Evolutionary conservation across 2,113 vertebrate genomes (phyloP).

Genomic region (Malurus alboscapulatus): DNA sequence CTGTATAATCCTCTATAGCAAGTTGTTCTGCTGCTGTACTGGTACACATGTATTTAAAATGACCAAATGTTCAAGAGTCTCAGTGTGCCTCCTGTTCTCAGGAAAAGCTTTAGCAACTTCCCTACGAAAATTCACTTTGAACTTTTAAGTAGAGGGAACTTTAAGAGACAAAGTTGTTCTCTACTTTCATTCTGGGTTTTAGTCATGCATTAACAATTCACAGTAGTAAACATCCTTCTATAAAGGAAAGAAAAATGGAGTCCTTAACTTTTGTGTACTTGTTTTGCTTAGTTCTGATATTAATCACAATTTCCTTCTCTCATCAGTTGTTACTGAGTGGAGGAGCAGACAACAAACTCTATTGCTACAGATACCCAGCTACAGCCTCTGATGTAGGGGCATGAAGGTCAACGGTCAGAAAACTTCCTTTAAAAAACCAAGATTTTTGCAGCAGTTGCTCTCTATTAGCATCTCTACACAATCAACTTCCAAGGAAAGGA

Average conservation of each 20-base stretch:
- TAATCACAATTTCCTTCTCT: slow-evolving; percentile 24
- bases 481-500: background rate
- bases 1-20: background rate
- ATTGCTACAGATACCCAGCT: slow-evolving; percentile 88
- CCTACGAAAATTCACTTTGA: background rate
- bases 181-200: background rate
- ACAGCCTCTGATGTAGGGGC: slow-evolving; percentile 84
- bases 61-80: background rate
- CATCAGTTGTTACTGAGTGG: slow-evolving; percentile 91
- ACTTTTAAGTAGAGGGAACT: background rate
- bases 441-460: background rate
- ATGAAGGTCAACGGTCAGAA: slow-evolving; percentile 62
- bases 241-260: background rate
- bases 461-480: background rate
- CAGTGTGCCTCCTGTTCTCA: background rate
- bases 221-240: background rate
- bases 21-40: background rate
- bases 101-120: background rate
- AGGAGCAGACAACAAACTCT: slow-evolving; percentile 97
- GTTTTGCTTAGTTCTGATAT: background rate
- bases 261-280: background rate
- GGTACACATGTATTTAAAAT: fast-evolving
- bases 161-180: background rate
- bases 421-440: background rate
- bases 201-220: background rate